Percentiles rank a stretch among this genome's conserved stretches.
phyloP scores from a whole-genome alignment of 2,888 invertebrate genomes.

The Pseudolycoriella hygida region DNA sequence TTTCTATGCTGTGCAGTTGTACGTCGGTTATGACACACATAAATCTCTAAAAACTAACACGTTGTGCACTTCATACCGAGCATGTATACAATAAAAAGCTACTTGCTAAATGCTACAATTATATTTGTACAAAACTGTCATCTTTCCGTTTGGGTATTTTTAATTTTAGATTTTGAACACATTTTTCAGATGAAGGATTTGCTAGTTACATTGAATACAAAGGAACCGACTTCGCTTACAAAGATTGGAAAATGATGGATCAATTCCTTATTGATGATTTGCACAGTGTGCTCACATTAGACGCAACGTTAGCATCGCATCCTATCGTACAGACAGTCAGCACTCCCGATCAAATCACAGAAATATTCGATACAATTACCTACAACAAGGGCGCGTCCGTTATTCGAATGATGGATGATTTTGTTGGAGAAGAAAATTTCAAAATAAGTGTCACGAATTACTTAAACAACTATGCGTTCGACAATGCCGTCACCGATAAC shows the following conservation, averaged over 20 bases:
- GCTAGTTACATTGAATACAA: slow-evolving; percentile 78
- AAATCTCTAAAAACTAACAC: too few relatives aligned
- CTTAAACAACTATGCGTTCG: slow-evolving; percentile 36
- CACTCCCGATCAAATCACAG: slow-evolving; percentile 78
- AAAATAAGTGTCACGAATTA: slow-evolving; percentile 55
- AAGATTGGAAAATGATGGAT: slow-evolving; percentile 71
- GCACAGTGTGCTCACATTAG: slow-evolving; percentile 53
- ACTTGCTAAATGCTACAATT: too few relatives aligned
- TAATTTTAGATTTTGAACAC: too few relatives aligned
- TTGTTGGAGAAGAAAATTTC: slow-evolving; percentile 49
- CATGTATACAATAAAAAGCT: too few relatives aligned
- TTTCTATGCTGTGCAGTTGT: too few relatives aligned
- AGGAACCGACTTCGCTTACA: slow-evolving; percentile 49
- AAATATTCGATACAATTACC: slow-evolving; percentile 79
- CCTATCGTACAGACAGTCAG: slow-evolving; percentile 73
- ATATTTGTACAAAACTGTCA: too few relatives aligned
- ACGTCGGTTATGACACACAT: too few relatives aligned
- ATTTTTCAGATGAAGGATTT: slow-evolving; percentile 87
- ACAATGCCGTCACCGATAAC: slow-evolving; percentile 66
- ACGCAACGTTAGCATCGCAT: slow-evolving; percentile 70
- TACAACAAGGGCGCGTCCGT: slow-evolving; percentile 86
- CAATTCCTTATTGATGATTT: slow-evolving; percentile 56
- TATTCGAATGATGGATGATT: slow-evolving; percentile 73
- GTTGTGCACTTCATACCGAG: too few relatives aligned
- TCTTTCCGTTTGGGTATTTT: too few relatives aligned